phyloP scores from a whole-genome alignment of 2,113 vertebrate genomes.

The Peromyscus leucopus region DNA sequence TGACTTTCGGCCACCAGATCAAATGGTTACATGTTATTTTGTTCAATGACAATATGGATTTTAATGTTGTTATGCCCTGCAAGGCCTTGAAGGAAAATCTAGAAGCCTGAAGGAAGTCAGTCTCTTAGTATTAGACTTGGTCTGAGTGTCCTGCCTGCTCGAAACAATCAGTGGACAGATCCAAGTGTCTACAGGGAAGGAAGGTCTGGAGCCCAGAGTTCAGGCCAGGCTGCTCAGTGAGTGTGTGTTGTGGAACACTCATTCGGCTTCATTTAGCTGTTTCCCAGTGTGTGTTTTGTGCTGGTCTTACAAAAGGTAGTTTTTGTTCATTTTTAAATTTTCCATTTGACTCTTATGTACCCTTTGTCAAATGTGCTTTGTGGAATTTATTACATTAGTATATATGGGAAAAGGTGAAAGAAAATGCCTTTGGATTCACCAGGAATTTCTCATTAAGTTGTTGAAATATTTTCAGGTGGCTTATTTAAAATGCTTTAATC shows the following conservation, averaged over 20 bases:
- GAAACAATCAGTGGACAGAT: slow-evolving; percentile 59
- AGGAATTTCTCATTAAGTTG: slow-evolving; percentile 34
- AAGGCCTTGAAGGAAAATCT: slow-evolving; percentile 52
- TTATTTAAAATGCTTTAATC: slow-evolving; percentile 37
- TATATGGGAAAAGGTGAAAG: background rate
- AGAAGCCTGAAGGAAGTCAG: slow-evolving; percentile 59
- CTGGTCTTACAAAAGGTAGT: slow-evolving; percentile 9
- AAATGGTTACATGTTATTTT: slow-evolving; percentile 56
- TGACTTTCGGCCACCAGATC: slow-evolving; percentile 17
- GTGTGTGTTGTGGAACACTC: slow-evolving; percentile 10
- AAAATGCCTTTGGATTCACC: slow-evolving; percentile 20
- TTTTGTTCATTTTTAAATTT: slow-evolving; percentile 49
- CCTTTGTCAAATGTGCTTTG: background rate
- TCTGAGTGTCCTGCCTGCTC: slow-evolving; percentile 35
- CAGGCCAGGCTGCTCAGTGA: slow-evolving; percentile 12
- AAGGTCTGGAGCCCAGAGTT: slow-evolving; percentile 43
- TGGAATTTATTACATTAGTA: slow-evolving; percentile 53
- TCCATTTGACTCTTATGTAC: background rate
- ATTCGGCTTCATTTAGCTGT: background rate
- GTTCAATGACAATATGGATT: slow-evolving; percentile 63
- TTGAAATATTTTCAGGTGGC: background rate
- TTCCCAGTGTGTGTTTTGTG: background rate
- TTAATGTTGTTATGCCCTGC: slow-evolving; percentile 55
- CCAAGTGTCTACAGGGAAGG: slow-evolving; percentile 21
- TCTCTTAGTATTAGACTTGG: slow-evolving; percentile 73